These are phyloP conservation scores for Bufotes viridis DNA, from an alignment of 2,797 vertebrate genomes.

Conservation along the genomic window DNA sequence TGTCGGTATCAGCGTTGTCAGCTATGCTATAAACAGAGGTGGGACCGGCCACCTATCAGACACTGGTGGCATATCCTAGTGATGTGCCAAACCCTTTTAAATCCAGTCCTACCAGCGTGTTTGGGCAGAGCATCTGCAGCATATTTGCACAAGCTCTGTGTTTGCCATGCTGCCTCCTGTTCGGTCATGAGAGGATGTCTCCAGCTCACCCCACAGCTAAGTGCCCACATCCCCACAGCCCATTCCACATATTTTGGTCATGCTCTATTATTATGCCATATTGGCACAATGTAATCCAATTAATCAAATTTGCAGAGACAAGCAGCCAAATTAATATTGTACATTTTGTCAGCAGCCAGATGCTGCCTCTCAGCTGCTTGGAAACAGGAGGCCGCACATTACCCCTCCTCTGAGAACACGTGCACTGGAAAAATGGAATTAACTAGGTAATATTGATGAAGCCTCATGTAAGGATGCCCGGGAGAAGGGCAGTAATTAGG, in stretches of 20 bases:
- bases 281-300: constrained; percentile 46
- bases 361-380: constrained; percentile 51
- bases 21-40: no score
- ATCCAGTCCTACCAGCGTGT: no score
- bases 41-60: no score
- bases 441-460: constrained; percentile 6
- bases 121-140: no score
- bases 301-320: constrained; percentile 47
- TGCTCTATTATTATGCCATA: constrained; percentile 37
- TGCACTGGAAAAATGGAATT: constrained; percentile 6
- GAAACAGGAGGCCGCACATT: constrained; percentile 11
- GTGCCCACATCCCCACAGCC: background rate
- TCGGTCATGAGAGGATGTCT: background rate
- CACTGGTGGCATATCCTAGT: no score
- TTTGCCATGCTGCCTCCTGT: background rate
- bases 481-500: background rate
- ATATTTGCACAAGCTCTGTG: no score
- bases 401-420: background rate
- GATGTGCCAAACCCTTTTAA: no score
- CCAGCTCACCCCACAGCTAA: background rate
- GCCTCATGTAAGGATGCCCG: background rate
- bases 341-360: constrained; percentile 50
- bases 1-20: no score
- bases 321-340: constrained; percentile 46
- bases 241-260: constrained; percentile 16